Percentiles rank a stretch among this genome's conserved stretches.
Evolutionary conservation across 2,797 vertebrate species (phyloP).

Genomic region (Notolabrus celidotus): DNA sequence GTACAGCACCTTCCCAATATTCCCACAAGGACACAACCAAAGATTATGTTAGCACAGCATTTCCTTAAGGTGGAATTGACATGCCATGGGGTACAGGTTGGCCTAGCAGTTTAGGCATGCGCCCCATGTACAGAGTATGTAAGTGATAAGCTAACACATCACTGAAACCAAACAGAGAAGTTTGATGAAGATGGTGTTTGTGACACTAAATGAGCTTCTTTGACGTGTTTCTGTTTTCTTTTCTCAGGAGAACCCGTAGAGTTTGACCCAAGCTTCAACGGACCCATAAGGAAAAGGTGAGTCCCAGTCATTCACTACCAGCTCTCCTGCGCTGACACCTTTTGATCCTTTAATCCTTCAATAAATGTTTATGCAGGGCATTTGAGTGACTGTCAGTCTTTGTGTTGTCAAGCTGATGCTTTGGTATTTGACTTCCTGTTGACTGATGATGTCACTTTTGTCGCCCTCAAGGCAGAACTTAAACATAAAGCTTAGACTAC

Average conservation of each 20-base stretch:
- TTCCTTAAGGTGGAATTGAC: neutral
- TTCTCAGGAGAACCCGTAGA: constrained; percentile 83
- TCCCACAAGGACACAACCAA: neutral
- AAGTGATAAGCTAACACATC: constrained; percentile 11
- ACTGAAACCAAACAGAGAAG: constrained; percentile 27
- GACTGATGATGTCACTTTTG: constrained; percentile 17
- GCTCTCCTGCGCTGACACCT: neutral
- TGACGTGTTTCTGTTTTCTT: constrained; percentile 15
- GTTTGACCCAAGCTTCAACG: constrained; percentile 87
- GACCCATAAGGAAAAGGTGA: constrained; percentile 90
- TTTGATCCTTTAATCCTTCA: constrained; percentile 1
- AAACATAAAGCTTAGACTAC: constrained; percentile 10
- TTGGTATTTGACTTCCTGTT: constrained; percentile 24
- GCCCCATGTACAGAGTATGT: too few species aligned
- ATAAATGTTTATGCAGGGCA: neutral
- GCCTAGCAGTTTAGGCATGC: too few species aligned
- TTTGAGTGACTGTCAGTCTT: neutral
- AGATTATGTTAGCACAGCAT: constrained; percentile 7
- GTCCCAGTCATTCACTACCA: neutral
- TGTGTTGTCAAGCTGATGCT: constrained; percentile 3
- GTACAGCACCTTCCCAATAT: neutral
- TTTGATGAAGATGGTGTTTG: neutral
- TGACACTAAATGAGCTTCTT: neutral
- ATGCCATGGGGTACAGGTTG: too few species aligned
- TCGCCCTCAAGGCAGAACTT: constrained; percentile 14